A percentile compares a stretch with the other conserved stretches of the same genome.
These are phyloP conservation scores for Pipistrellus pygmaeus DNA, from an alignment of 2,797 vertebrate genomes.

Conservation along the genomic window DNA sequence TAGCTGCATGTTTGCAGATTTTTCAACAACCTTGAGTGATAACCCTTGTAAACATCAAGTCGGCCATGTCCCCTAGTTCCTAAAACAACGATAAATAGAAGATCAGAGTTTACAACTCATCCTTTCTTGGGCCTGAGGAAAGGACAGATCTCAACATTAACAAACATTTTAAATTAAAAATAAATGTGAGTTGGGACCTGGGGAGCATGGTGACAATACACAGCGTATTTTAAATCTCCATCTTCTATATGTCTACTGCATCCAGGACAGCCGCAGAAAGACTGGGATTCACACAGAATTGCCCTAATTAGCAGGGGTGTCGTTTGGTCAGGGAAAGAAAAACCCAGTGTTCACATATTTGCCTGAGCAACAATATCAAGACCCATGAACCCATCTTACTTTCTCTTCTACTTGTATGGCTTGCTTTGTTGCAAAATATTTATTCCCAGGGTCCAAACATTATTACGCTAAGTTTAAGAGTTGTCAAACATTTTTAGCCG, in stretches of 20 bases:
- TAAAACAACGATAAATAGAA: conserved; percentile 53
- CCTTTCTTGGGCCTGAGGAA: conserved; percentile 42
- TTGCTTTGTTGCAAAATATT: conserved; percentile 54
- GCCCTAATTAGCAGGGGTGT: not conserved
- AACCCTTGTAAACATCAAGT: conserved; percentile 13
- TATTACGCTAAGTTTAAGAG: conserved; percentile 13
- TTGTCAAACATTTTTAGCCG: conserved; percentile 16
- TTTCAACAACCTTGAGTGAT: conserved; percentile 54
- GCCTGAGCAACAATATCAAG: conserved; percentile 4
- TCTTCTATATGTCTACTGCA: not conserved
- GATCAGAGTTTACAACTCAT: conserved; percentile 27
- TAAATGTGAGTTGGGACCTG: not conserved
- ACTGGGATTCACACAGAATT: not conserved
- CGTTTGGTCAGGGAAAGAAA: conserved; percentile 23
- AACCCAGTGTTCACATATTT: not conserved
- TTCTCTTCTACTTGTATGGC: not conserved
- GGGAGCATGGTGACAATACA: not conserved
- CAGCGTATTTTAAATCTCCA: not conserved
- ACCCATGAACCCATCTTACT: not conserved
- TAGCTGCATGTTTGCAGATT: not conserved
- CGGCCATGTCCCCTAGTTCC: not conserved
- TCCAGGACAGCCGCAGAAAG: conserved; percentile 27
- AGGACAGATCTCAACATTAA: conserved; percentile 34
- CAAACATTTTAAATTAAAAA: not conserved
- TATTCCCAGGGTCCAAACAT: not conserved